A percentile compares a stretch with the other conserved stretches of the same genome.
phyloP scores from a whole-genome alignment of 2,113 vertebrate genomes.

The Oenanthe oenanthe region DNA sequence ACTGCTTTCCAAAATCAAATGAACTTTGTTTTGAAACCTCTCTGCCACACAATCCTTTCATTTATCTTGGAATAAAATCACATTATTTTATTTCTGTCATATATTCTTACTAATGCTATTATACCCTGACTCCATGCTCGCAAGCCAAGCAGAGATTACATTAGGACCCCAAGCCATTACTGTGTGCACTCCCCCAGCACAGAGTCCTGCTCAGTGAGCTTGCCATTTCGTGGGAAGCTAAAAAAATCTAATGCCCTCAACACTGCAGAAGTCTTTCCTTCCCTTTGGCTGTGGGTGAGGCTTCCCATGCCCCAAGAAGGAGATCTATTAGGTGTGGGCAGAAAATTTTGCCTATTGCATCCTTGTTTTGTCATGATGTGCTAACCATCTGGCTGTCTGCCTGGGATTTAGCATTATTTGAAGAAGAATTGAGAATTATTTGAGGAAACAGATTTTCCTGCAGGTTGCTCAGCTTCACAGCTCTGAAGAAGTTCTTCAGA shows the following conservation, averaged over 20 bases:
- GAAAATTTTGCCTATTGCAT: background rate
- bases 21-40: background rate
- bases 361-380: rapidly evolving
- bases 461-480: background rate
- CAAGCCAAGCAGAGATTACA: background rate
- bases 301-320: background rate
- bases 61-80: slow-evolving; percentile 15
- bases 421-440: background rate
- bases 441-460: background rate
- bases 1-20: background rate
- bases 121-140: background rate
- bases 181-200: background rate
- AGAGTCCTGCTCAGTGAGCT: background rate
- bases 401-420: background rate
- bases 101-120: slow-evolving; percentile 22
- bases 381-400: background rate
- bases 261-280: background rate
- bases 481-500: background rate
- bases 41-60: background rate
- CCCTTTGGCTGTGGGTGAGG: background rate
- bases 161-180: background rate
- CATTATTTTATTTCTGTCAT: slow-evolving; percentile 17
- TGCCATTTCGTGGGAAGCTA: background rate
- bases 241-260: background rate
- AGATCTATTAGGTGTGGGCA: background rate